Evolutionary conservation across 23 tunicate species (phyloP).

Genomic region (Halocynthia aurantium): DNA sequence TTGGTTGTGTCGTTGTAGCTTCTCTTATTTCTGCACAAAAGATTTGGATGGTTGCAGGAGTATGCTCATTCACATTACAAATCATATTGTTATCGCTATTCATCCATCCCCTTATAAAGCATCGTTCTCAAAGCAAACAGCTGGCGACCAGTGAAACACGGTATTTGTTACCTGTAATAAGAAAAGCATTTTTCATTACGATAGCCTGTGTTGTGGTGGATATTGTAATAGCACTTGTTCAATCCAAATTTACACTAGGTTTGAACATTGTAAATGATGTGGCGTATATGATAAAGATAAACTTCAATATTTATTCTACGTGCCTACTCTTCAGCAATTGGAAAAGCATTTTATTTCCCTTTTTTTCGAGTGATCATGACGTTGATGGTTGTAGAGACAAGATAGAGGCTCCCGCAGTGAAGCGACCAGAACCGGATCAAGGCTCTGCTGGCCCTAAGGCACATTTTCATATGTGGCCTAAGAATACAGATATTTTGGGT

Average conservation of each 20-base stretch:
- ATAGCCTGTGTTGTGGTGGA: neutral
- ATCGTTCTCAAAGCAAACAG: neutral
- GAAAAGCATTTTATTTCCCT: neutral
- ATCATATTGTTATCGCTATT: neutral
- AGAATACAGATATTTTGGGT: too few relatives aligned
- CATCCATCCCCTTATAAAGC: neutral
- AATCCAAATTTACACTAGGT: neutral
- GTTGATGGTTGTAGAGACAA: too few relatives aligned
- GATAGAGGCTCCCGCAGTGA: too few relatives aligned
- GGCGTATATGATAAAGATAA: neutral
- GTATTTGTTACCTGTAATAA: neutral
- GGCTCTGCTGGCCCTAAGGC: too few relatives aligned
- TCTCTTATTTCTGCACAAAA: neutral
- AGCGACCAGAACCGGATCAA: too few relatives aligned
- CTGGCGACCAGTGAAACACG: neutral
- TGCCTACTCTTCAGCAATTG: neutral
- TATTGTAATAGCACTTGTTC: neutral
- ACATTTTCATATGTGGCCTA: too few relatives aligned
- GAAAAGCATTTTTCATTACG: conserved; percentile 6
- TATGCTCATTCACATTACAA: neutral
- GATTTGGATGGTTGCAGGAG: neutral
- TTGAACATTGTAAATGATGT: neutral
- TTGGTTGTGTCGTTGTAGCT: conserved; percentile 2
- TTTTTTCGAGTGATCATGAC: neutral
- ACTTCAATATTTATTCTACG: neutral